Conservation (phyloP, 1,140 invertebrate species). For the Polyergus mexicanus region DNA sequence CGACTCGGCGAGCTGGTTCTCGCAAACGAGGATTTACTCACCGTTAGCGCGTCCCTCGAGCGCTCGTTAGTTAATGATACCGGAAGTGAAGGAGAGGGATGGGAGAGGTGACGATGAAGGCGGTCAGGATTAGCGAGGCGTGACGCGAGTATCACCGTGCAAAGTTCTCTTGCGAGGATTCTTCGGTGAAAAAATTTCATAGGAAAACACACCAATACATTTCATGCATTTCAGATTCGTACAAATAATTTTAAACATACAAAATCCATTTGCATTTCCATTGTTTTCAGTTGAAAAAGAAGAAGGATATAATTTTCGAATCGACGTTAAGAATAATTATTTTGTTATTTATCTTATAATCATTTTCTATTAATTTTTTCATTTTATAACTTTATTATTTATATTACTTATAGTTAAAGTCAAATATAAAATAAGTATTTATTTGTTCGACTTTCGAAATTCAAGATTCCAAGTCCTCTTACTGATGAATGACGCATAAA, state of each 20-base stretch:
- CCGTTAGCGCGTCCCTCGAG: constrained; percentile 18
- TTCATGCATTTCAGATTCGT: background rate
- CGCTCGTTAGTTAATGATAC: constrained; percentile 65
- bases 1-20: constrained; percentile 67
- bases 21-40: constrained; percentile 70
- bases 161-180: background rate
- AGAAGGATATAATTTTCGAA: too few species aligned
- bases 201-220: background rate
- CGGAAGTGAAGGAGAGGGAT: constrained; percentile 62
- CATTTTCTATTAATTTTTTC: too few species aligned
- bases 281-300: background rate
- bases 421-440: too few species aligned
- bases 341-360: too few species aligned
- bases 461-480: background rate
- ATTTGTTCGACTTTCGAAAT: background rate
- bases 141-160: constrained; percentile 33
- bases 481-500: constrained; percentile 28
- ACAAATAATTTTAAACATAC: background rate
- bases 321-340: too few species aligned
- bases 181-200: background rate
- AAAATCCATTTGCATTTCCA: background rate
- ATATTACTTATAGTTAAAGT: too few species aligned
- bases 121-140: constrained; percentile 37
- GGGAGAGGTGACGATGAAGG: constrained; percentile 32
- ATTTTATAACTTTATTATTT: too few species aligned